These are phyloP conservation scores for Crotalus tigris DNA, from an alignment of 2,113 vertebrate species.

Conservation along the genomic window DNA sequence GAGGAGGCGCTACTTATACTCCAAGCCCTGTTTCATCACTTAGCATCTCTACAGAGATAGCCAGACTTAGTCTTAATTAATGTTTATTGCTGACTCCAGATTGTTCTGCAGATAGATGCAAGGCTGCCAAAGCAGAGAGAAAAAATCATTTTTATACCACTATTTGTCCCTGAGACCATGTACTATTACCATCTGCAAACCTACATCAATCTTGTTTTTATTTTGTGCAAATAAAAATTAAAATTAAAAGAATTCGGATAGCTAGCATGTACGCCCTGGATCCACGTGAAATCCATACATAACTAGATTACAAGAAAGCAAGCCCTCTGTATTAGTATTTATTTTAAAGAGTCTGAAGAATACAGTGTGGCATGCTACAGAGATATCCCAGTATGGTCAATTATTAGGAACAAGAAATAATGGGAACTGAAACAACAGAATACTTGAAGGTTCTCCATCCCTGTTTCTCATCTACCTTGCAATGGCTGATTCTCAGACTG, in stretches of 20 bases:
- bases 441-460: background rate
- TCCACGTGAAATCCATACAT: background rate
- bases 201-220: background rate
- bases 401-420: background rate
- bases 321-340: background rate
- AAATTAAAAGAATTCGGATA: background rate
- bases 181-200: background rate
- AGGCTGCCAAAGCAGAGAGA: background rate
- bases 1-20: background rate
- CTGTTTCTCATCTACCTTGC: background rate
- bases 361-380: too few species aligned
- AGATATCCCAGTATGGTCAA: background rate
- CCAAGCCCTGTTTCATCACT: slow-evolving; percentile 2
- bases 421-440: background rate
- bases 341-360: background rate
- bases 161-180: background rate
- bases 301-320: background rate
- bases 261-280: background rate
- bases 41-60: slow-evolving; percentile 9
- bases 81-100: background rate
- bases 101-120: background rate
- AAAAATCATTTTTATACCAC: background rate
- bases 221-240: background rate
- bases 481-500: background rate
- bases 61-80: slow-evolving; percentile 3